Conservation (phyloP, 2,113 vertebrate genomes). For the Mastomys coucha region DNA sequence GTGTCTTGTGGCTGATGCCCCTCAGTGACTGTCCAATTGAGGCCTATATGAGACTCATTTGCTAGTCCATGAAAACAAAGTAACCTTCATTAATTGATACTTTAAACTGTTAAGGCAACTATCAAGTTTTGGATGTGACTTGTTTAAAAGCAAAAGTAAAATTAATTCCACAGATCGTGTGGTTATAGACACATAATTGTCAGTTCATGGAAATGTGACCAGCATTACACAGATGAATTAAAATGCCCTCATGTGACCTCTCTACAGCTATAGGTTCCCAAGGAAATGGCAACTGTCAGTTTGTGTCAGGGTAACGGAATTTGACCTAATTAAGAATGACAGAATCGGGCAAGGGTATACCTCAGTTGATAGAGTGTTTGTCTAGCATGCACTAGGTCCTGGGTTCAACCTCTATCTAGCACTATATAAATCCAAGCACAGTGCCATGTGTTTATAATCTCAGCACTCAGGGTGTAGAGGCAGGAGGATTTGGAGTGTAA, state of each 20-base stretch:
- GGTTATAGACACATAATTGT: background rate
- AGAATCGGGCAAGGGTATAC: background rate
- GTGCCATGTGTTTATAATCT: background rate
- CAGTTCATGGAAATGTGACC: background rate
- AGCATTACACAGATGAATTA: too few species aligned
- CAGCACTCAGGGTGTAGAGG: background rate
- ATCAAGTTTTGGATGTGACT: background rate
- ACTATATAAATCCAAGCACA: background rate
- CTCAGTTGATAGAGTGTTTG: background rate
- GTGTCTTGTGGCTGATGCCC: background rate
- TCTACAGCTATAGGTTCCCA: background rate
- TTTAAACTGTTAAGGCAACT: background rate
- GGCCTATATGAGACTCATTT: background rate
- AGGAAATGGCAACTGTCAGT: background rate
- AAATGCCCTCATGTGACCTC: too few species aligned
- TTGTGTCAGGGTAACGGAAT: background rate
- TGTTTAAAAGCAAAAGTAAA: background rate
- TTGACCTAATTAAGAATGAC: background rate
- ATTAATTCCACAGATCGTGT: background rate
- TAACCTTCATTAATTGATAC: background rate
- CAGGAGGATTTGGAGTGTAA: too few species aligned
- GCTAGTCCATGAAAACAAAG: background rate
- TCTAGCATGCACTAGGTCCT: too few species aligned
- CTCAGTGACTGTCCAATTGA: too few species aligned
- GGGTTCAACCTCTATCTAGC: background rate